Base-by-base conservation (phyloP, 2,888 invertebrate species). In the Synergus gifuensis region DNA sequence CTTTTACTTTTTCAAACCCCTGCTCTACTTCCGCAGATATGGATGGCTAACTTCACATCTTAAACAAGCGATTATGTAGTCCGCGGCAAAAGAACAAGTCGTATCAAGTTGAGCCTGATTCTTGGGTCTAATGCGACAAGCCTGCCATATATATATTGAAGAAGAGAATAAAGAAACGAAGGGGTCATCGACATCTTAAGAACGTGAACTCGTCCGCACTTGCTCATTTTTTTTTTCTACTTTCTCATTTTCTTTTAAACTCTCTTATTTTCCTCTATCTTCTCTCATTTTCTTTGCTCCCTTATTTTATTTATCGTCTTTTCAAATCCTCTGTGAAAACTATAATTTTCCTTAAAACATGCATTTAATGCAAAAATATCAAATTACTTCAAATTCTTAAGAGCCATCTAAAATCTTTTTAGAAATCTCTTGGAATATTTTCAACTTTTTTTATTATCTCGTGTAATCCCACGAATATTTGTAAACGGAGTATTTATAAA, bases 101-200 rank as follows among this genome's bases (percentile, higher is more conserved):
- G 78, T 82, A 76, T 82, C 79, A 66, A 79, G 78, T 81, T 77
- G 76, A 79, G 81, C 80, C 79, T 82, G 77, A 77, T 82, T 78
- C 81, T 79, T 77, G 81, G 78, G 62, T 28, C 76, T 44, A 54
- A 79, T 77, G 54, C 73, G 83, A 82, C 81, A 81, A 78, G 79
- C 78, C 76, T 76, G 73, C 18, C 80, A 78, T 78, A 58, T 40
- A 78, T 78, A 58, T 40, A 42, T 67, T 42, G 73, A 73, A 73
- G n/a, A 73, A 54, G 73, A 54, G 73, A 73, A 54, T 54, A 54
- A 77, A 81, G 81, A 79, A 80, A 76, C 69, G 66, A 22, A 83
- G 83, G 89, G 90, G 89, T 90, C 90, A 87, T 89, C 87, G 90
- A 90, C 90, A 90, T 87, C 85, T 81, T 80, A 86, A 89, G 88